phyloP scores from a whole-genome alignment of 2,888 invertebrate species.

The Drosophila borborema region DNA sequence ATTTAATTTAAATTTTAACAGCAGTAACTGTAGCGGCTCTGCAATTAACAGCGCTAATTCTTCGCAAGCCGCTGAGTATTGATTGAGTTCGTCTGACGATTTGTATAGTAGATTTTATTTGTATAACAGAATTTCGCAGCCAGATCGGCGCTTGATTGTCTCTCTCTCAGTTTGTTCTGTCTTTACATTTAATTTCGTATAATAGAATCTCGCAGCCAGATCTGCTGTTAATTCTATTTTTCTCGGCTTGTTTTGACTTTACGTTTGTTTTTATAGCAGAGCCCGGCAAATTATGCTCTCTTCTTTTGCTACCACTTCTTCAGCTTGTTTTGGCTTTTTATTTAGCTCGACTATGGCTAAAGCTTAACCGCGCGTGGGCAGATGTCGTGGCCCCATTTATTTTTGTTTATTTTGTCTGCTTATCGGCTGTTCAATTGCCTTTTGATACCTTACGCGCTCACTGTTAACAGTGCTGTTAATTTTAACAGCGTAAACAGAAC shows the following conservation, averaged over 20 bases:
- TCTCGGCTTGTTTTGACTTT: background rate
- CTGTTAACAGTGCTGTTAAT: slow-evolving; percentile 16
- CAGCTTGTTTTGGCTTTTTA: slow-evolving; percentile 6
- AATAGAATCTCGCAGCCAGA: background rate
- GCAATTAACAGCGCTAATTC: slow-evolving; percentile 2
- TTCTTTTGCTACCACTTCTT: background rate
- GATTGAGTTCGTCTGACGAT: background rate
- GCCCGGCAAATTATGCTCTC: background rate
- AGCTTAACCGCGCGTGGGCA: background rate
- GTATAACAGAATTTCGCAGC: slow-evolving; percentile 2
- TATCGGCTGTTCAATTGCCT: slow-evolving; percentile 1
- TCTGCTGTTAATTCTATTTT: background rate
- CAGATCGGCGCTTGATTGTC: background rate
- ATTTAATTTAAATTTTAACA: background rate
- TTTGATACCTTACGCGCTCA: background rate
- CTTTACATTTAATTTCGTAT: background rate
- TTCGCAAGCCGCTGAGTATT: slow-evolving; percentile 3
- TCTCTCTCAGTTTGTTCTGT: background rate
- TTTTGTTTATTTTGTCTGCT: slow-evolving; percentile 19
- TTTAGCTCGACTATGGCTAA: background rate
- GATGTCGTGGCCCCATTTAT: background rate
- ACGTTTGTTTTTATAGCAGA: background rate
- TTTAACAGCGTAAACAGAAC: slow-evolving; percentile 17
- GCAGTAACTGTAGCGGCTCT: background rate
- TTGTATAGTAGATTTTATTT: background rate